Evolutionary conservation across 2,113 vertebrate genomes (phyloP).

Genomic region (Limanda limanda): DNA sequence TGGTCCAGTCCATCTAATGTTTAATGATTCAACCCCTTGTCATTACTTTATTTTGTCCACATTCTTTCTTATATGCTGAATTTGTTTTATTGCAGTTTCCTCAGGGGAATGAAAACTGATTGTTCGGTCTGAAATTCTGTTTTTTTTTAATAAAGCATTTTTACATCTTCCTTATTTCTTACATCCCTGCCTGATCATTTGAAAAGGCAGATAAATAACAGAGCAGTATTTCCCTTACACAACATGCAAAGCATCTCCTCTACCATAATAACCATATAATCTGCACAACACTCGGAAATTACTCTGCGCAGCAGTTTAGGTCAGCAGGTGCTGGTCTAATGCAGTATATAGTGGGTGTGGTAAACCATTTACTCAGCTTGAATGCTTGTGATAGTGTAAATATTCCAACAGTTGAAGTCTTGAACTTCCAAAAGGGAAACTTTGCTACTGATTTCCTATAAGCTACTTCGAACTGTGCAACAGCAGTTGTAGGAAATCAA

Average conservation of each 20-base stretch:
- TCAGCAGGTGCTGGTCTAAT: too few relatives aligned
- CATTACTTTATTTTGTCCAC: background rate
- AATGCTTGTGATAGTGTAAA: background rate
- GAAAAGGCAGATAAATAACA: background rate
- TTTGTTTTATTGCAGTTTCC: background rate
- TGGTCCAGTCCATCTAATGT: too few relatives aligned
- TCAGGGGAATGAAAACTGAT: too few relatives aligned
- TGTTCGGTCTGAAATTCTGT: too few relatives aligned
- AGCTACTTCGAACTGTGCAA: constrained; percentile 46
- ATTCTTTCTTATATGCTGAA: background rate
- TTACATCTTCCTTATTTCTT: too few relatives aligned
- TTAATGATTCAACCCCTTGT: background rate
- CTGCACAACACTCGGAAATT: background rate
- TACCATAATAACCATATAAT: background rate
- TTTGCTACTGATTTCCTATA: constrained; percentile 20
- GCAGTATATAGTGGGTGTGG: background rate
- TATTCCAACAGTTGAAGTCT: background rate
- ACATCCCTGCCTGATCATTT: too few relatives aligned
- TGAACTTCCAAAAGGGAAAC: background rate
- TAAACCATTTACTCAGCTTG: background rate
- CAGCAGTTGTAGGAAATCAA: background rate
- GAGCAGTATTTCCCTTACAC: background rate
- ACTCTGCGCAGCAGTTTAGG: background rate
- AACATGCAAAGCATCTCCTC: background rate
- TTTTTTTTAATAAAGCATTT: too few relatives aligned